Base-by-base conservation (phyloP, 2,797 vertebrate genomes). In the Rhinella marina region DNA sequence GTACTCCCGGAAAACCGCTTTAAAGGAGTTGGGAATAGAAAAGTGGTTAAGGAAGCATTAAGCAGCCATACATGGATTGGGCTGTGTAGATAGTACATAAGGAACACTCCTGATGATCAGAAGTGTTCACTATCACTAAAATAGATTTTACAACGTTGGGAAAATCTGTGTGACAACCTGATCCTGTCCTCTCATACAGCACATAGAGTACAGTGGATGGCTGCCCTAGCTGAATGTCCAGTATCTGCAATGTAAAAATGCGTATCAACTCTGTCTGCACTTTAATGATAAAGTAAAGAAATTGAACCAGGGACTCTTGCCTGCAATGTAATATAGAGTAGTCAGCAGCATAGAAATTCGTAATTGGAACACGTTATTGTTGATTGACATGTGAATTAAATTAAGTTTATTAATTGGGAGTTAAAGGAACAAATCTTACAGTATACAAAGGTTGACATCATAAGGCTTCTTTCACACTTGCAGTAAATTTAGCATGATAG, bases 311-410 rank as follows among this genome's bases (percentile, higher is more conserved):
- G 50, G 19, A 8, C 25, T 14, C 23, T 50, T 72, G 12, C 48
- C 21, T 50, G 14, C 19, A 62, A 41, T 9, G 19, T 64, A 17
- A 57, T 66, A n/a, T 66, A 50, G 9, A 9, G 14, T 25, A 23
- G 70, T 16, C 14, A 84, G 75, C 27, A 79, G 27, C 4, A 72
- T 70, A 57, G 57, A 41, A 54, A 54, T 27, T 17, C 52, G 16
- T 19, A 64, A 48, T 73, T 73, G 32, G 2, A 0, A 41, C 16
- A 56, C 0, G 17, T 70, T 72, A 76, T 77, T 68, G 75, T 59
- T 82, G n/a, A 84, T 70, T 78, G 72, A 21, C n/a, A 87, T 75
- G 86, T 86, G 85, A 81, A 61, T 32, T 41, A 72, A 29, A 70
- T 14, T n/a, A 54, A 16, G 50, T 70, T 83, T 25, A 56, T 32